Conservation (phyloP, 2,113 vertebrate species). For the Bombycilla garrulus region DNA sequence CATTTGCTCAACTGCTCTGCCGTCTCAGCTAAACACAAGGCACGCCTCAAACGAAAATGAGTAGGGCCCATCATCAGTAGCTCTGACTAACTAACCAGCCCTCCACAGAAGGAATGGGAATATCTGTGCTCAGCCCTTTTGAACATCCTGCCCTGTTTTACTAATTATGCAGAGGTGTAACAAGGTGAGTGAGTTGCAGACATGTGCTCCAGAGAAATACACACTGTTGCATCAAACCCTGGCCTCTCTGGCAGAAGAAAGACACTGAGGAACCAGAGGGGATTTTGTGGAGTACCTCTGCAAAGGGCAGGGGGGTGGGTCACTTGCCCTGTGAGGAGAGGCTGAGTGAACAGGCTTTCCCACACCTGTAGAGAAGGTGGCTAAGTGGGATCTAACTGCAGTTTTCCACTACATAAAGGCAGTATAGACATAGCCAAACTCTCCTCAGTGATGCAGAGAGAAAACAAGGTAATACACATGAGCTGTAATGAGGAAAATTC, state of each 20-base stretch:
- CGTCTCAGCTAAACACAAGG: neutral
- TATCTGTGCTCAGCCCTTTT: neutral
- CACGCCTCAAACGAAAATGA: neutral
- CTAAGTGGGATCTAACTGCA: neutral
- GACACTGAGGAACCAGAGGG: neutral
- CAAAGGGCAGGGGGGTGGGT: neutral
- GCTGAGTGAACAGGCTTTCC: neutral
- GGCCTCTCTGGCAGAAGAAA: neutral
- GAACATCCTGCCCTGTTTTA: fast-evolving
- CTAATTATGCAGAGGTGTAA: fast-evolving
- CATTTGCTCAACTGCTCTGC: neutral
- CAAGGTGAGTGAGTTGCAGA: neutral
- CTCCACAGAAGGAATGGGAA: neutral
- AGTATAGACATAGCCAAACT: neutral
- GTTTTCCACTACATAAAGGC: neutral
- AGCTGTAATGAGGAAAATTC: neutral
- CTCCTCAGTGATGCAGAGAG: neutral
- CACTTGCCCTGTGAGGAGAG: fast-evolving
- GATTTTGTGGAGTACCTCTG: neutral
- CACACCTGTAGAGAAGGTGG: neutral
- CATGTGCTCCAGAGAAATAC: neutral
- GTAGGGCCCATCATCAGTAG: neutral
- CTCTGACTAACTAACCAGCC: neutral
- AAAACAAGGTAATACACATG: neutral
- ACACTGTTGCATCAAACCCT: neutral